Conservation (phyloP, 2,113 vertebrate species). For the Takifugu flavidus region DNA sequence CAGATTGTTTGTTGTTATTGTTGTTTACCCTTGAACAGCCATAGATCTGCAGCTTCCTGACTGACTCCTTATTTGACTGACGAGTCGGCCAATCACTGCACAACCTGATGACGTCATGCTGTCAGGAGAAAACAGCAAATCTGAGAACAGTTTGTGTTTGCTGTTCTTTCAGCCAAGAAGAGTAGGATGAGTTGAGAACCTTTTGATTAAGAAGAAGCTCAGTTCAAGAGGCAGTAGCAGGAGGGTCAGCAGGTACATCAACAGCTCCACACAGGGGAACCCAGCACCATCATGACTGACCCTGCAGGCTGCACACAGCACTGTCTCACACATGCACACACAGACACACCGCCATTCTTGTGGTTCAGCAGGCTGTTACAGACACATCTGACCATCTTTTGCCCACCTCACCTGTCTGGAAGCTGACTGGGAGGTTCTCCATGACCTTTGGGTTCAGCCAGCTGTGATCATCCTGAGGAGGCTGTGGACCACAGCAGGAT, state of each 20-base stretch:
- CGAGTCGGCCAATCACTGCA: background rate
- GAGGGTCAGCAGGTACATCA: constrained; percentile 71
- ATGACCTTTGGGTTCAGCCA: constrained; percentile 68
- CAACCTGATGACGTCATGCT: constrained; percentile 15
- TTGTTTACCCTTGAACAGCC: background rate
- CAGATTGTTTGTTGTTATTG: too few relatives aligned
- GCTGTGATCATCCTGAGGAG: constrained; percentile 29
- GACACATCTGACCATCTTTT: background rate
- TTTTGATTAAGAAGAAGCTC: constrained; percentile 46
- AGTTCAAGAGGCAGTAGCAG: constrained; percentile 77
- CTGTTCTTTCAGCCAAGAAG: too few relatives aligned
- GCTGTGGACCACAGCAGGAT: constrained; percentile 4
- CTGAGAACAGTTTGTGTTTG: background rate
- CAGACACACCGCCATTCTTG: background rate
- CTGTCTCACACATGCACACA: constrained; percentile 60
- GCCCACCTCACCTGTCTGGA: constrained; percentile 70
- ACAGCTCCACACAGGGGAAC: constrained; percentile 60
- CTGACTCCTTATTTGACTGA: background rate
- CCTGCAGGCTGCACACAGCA: constrained; percentile 67
- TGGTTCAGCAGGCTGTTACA: background rate
- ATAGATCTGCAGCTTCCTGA: background rate
- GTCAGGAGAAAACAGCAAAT: background rate
- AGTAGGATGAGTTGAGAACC: constrained; percentile 60
- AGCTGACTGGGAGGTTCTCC: constrained; percentile 69
- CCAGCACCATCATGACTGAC: constrained; percentile 40